Evolutionary conservation across 2,888 invertebrate genomes (phyloP), one percentile per base, ranked within the genome.

Genomic region (Nephrotoma flavescens): DNA sequence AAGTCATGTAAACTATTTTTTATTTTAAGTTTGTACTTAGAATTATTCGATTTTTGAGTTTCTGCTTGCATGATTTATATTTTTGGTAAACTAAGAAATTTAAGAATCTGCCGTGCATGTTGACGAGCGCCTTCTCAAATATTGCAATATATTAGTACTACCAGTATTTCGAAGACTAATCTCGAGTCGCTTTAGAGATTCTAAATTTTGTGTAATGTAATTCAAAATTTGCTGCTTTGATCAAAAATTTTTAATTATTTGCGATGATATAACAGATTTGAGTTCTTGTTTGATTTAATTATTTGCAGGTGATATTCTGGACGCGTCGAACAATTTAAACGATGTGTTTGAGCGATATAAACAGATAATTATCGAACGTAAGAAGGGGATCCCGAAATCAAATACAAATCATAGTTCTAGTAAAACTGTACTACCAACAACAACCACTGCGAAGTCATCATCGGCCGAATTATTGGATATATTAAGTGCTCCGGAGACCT

Each of bases 271-370:
- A 31, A 31, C 31, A 31, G 3, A 31, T 31, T 31, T 71, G 31
- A 19, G 44, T 19, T 71, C 2, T 31, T 31, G 31, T 31, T 11
- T 71, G 71, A 7, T 31, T 71, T 41, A 12, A 83, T 47, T 83
- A 83, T 83, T 83, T 83, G 11, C n/a, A 84, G 84, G 42, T 12
- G 84, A 84, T 84, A 84, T 84, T 84, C 84, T 84, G 4, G 84
- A 84, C n/a, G 84, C 84, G 19, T 84, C 84, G 4, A 42, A 84
- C n/a, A 4, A 42, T 15, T 42, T 84, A 31, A 84, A 41, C n/a
- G 84, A 84, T 42, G 84, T 84, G 84, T 84, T 84, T 84, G 84
- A 41, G 84, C 41, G 42, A 42, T 84, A 84, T n/a, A 84, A 84
- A 42, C 84, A 84, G n/a, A 84, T 42, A 41, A 42, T 84, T n/a